A percentile compares a stretch with the other conserved stretches of the same genome.
Evolutionary conservation across 2,888 invertebrate genomes (phyloP).

Genomic region (Lasius platythorax): DNA sequence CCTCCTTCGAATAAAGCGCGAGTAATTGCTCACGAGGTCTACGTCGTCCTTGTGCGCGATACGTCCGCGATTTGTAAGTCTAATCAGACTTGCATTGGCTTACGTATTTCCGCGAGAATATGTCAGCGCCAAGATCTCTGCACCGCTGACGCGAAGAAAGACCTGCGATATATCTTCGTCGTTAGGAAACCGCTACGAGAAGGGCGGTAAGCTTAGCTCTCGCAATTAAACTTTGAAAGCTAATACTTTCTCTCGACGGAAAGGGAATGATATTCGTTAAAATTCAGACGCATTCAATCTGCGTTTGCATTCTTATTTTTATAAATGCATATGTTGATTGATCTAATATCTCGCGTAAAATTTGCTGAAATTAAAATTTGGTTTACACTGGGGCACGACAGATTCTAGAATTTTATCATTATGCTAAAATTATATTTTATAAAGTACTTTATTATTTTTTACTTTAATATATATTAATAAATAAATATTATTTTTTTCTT

Average conservation of each 20-base stretch:
- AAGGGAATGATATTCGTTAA: not conserved
- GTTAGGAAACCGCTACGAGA: slow-evolving; percentile 32
- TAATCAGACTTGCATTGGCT: slow-evolving; percentile 49
- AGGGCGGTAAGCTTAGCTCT: slow-evolving; percentile 7
- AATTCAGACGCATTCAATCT: slow-evolving; percentile 18
- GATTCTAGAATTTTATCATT: not conserved
- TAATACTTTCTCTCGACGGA: slow-evolving; percentile 35
- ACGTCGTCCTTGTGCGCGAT: slow-evolving; percentile 53
- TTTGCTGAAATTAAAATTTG: not conserved
- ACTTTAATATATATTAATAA: not conserved
- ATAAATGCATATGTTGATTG: not conserved
- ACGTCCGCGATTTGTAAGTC: slow-evolving; percentile 55
- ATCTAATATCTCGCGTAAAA: not conserved
- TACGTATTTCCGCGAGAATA: slow-evolving; percentile 51
- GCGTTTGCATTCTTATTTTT: not conserved
- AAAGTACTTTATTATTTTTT: not conserved
- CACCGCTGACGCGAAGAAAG: slow-evolving; percentile 23
- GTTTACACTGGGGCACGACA: not conserved
- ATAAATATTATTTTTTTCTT: not conserved
- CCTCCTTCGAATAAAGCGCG: slow-evolving; percentile 22
- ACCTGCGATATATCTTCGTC: slow-evolving; percentile 49
- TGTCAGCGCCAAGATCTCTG: slow-evolving; percentile 29
- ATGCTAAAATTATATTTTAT: not conserved
- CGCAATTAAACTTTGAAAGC: slow-evolving; percentile 47
- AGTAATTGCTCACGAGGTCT: slow-evolving; percentile 59